Evolutionary conservation across 2,113 vertebrate species (phyloP).

Genomic region (Cyanoramphus novaezelandiae): DNA sequence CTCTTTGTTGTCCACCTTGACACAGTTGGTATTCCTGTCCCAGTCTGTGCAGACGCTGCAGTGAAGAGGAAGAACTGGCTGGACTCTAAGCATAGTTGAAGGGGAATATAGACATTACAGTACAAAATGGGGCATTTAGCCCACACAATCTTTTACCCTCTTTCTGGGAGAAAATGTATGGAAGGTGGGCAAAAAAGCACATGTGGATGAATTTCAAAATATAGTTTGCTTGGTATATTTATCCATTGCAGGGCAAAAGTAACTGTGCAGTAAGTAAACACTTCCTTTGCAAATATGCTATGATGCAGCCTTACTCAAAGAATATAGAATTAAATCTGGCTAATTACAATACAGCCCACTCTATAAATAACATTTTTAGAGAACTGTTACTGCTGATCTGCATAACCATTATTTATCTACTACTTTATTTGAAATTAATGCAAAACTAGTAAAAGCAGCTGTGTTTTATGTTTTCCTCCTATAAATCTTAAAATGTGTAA

Average conservation of each 20-base stretch:
- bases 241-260: neutral
- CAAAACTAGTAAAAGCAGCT: slow-evolving; percentile 24
- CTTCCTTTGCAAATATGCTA: neutral
- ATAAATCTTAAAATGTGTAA: slow-evolving; percentile 38
- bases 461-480: slow-evolving; percentile 27
- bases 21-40: neutral
- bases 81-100: neutral
- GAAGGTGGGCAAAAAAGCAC: neutral
- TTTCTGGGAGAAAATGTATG: neutral
- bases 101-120: neutral
- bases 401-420: neutral
- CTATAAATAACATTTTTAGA: neutral
- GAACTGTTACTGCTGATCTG: neutral
- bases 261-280: neutral
- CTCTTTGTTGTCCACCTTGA: neutral
- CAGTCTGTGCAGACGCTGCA: neutral
- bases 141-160: neutral
- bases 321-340: neutral
- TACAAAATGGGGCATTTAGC: neutral
- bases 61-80: neutral
- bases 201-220: neutral
- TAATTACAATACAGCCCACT: neutral
- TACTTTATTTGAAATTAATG: neutral
- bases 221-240: neutral
- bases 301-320: neutral